phyloP scores from a whole-genome alignment of 2,888 invertebrate genomes.

The Drosophila mettleri region DNA sequence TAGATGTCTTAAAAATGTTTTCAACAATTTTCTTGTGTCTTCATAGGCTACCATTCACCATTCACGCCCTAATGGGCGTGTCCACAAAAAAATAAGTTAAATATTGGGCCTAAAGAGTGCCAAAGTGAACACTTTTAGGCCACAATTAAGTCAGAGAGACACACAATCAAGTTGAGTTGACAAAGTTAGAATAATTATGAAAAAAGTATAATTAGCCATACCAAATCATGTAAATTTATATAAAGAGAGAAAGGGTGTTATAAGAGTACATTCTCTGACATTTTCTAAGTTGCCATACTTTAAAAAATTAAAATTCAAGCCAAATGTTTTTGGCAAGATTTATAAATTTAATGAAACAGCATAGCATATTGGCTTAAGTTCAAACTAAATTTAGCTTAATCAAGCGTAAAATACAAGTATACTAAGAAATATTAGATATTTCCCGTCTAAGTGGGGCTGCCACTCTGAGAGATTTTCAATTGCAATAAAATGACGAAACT shows the following conservation, averaged over 20 bases:
- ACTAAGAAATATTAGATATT: not conserved
- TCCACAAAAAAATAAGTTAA: too few species aligned
- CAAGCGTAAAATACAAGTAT: not conserved
- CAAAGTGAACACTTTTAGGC: too few species aligned
- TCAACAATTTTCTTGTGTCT: not conserved
- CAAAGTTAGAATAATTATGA: not conserved
- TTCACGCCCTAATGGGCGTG: too few species aligned
- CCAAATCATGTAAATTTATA: not conserved
- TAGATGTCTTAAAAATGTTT: not conserved
- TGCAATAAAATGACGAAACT: not conserved
- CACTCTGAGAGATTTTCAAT: not conserved
- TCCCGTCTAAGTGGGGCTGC: not conserved
- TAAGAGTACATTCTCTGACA: not conserved
- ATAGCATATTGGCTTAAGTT: too few species aligned
- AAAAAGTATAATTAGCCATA: not conserved
- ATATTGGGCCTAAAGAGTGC: not conserved
- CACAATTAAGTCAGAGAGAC: too few species aligned
- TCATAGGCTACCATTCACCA: too few species aligned
- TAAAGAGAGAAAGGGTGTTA: not conserved
- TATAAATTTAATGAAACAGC: too few species aligned
- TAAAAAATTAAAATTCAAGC: too few species aligned
- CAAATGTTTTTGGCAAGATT: too few species aligned
- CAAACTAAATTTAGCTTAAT: not conserved
- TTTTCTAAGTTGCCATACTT: not conserved
- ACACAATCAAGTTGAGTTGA: too few species aligned